These are phyloP conservation scores for Nyctibius bracteatus DNA, from an alignment of 2,113 vertebrate species.

Conservation along the genomic window DNA sequence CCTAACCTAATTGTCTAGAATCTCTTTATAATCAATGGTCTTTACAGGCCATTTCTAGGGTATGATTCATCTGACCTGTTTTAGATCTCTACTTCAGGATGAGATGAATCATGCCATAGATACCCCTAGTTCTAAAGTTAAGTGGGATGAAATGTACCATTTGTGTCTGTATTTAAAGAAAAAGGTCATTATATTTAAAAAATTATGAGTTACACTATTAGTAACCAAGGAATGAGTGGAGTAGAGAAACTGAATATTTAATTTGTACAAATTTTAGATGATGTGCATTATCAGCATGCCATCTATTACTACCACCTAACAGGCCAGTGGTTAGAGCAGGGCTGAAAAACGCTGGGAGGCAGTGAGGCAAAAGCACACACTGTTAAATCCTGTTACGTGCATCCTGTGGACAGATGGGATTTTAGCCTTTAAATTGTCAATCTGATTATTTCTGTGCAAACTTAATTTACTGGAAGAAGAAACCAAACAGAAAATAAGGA, in stretches of 20 bases:
- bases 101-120: constrained; percentile 47
- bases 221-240: constrained; percentile 5
- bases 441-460: neutral
- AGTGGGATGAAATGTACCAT: constrained; percentile 44
- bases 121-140: constrained; percentile 47
- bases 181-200: constrained; percentile 33
- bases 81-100: constrained; percentile 13
- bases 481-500: neutral
- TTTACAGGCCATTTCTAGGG: constrained; percentile 26
- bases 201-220: constrained; percentile 36
- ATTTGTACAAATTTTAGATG: constrained; percentile 37
- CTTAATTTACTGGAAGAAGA: constrained; percentile 9
- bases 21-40: neutral
- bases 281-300: neutral
- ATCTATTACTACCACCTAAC: neutral
- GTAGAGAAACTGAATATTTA: constrained; percentile 47
- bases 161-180: constrained; percentile 3
- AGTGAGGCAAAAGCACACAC: neutral
- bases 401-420: neutral
- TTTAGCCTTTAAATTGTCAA: neutral
- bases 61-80: constrained; percentile 55
- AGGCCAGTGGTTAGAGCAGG: neutral
- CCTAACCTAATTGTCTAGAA: constrained; percentile 2
- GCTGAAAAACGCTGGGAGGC: neutral
- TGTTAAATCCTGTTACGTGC: neutral